phyloP scores from a whole-genome alignment of 1,140 invertebrate species.

The Neotoxoptera formosana region DNA sequence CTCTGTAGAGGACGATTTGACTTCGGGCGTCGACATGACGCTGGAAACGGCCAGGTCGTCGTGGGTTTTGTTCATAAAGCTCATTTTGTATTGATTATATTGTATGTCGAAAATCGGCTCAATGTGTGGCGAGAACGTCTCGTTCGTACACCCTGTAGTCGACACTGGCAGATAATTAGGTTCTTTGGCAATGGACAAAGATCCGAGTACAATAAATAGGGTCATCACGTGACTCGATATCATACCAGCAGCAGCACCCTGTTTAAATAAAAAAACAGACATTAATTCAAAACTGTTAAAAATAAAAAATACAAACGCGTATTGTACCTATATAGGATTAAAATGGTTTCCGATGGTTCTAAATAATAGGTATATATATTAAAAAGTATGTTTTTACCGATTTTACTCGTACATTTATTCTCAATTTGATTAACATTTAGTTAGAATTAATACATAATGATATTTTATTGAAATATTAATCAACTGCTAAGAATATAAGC shows the following conservation, averaged over 20 bases:
- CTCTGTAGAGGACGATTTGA: neutral
- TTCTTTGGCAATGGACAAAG: constrained; percentile 66
- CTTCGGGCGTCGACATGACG: neutral
- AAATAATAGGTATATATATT: neutral
- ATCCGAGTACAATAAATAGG: constrained; percentile 73
- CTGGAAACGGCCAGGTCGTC: neutral
- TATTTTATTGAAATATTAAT: neutral
- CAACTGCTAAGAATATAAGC: neutral
- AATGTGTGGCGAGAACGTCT: constrained; percentile 70
- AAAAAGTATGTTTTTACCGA: neutral
- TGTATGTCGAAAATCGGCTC: constrained; percentile 53
- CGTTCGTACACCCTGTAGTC: constrained; percentile 71
- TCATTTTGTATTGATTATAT: constrained; percentile 11
- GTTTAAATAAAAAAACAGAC: constrained; percentile 59
- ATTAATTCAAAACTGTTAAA: neutral
- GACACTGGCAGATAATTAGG: constrained; percentile 68
- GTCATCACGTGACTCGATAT: constrained; percentile 71
- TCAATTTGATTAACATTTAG: neutral
- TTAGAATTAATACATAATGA: neutral
- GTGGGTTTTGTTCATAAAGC: neutral
- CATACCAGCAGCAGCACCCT: constrained; percentile 74
- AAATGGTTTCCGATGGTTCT: neutral
- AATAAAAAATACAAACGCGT: neutral
- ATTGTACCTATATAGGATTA: neutral
- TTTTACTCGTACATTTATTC: neutral